Base-by-base conservation (phyloP, 2,797 vertebrate species). In the Sarcophilus harrisii region DNA sequence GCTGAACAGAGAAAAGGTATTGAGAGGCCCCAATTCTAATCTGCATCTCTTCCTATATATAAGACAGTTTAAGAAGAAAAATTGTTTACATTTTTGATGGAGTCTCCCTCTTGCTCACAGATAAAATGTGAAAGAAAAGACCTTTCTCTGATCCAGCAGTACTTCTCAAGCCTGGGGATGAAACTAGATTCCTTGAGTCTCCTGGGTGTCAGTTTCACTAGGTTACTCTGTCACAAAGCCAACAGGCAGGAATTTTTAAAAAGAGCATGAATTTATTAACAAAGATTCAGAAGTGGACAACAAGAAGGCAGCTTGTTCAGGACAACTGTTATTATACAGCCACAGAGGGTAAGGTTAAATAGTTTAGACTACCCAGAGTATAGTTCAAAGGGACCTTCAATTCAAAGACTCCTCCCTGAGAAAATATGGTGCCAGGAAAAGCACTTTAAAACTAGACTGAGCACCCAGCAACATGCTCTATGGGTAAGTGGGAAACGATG, bases 361-460 rank as follows among this genome's bases (percentile, higher is more conserved):
- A 16, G 4, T 5, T 3, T 27, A 58, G 87, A 30, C 9, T 1
- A 18, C 16, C 55, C 73, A 54, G 29, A 18, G 5, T 13, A 14
- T n/a, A 62, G 49, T 62, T 92, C 54, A 66, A 29, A 60, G n/a
- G 3, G 38, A 87, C 54, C 30, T 90, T 90, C 52, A 14, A 90
- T 54, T 57, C 57, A 94, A 91, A 91, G n/a, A 90, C 21, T 1
- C 13, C 29, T 54, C 27, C 1, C 58, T 18, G n/a, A 13, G 66
- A 91, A 93, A 91, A 92, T 29, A 28, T 59, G 29, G 11, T 87
- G 52, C 57, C 89, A 57, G 55, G 6, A 91, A 57, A 11, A 38
- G 45, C 45, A 91, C 73, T 49, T 94, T 58, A 91, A 96, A 94
- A 94, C 58, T 81, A 52, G 54, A 62, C 57, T 94, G 60, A 55